phyloP scores from a whole-genome alignment of 2,888 invertebrate species.

The Ormyrus nitidulus region DNA sequence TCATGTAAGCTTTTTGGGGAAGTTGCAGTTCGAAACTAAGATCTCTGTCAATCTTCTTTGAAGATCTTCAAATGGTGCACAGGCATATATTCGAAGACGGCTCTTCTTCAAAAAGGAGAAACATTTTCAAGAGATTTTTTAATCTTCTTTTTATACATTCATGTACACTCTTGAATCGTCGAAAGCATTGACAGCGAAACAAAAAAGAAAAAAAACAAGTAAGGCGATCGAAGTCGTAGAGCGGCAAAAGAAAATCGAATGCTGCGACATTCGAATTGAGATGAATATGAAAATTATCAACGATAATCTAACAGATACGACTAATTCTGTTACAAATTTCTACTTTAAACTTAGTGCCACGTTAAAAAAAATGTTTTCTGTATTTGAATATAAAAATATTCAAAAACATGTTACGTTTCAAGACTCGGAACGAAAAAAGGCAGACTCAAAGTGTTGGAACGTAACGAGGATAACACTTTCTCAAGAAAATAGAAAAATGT shows the following conservation, averaged over 20 bases:
- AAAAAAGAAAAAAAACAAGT: constrained; percentile 21
- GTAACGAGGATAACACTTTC: constrained; percentile 2
- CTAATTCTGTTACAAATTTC: constrained; percentile 11
- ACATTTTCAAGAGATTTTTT: constrained; percentile 1
- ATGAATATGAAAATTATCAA: constrained; percentile 24
- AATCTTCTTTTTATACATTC: neutral
- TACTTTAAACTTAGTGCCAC: constrained; percentile 9
- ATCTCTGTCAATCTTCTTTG: constrained; percentile 32
- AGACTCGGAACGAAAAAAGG: neutral
- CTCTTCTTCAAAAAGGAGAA: constrained; percentile 6
- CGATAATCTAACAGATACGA: constrained; percentile 11
- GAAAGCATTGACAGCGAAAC: neutral
- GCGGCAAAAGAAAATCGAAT: neutral
- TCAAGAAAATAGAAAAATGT: constrained; percentile 34
- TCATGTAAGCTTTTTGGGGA: constrained; percentile 21
- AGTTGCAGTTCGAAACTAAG: constrained; percentile 17
- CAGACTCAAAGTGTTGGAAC: constrained; percentile 12
- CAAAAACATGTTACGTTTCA: neutral
- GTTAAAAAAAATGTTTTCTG: constrained; percentile 1
- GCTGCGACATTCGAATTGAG: neutral
- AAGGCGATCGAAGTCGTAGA: neutral
- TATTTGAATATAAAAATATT: constrained; percentile 14
- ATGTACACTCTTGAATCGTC: constrained; percentile 1
- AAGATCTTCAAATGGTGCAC: constrained; percentile 40
- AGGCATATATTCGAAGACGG: constrained; percentile 11